Base-by-base conservation (phyloP, 2,888 invertebrate genomes). In the Alentia gelatinosa region DNA sequence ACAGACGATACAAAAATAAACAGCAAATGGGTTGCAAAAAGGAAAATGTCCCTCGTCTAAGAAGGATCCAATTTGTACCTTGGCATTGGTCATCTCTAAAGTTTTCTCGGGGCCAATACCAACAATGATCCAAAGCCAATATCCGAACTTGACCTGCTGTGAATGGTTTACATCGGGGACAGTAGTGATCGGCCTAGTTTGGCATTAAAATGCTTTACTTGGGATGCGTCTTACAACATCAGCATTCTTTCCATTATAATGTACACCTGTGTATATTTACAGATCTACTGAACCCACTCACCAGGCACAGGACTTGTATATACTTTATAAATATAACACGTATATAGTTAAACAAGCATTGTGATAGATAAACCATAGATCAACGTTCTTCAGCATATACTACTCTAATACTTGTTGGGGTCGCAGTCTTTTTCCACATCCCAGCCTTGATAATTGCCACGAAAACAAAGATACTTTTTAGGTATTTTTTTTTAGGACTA, bases 1-100 rank as follows among this genome's bases (percentile, higher is more conserved):
- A 33, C 79, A 19, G 35, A 33, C 37, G 39, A 79, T 79, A 79
- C 79, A 79, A 79, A 79, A 79, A 79, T 79, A 79, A 79, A 12
- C 63, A 63, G n/a, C 63, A 26, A 63, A 15, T 63, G 63, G 63
- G 23, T 63, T 63, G 63, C 23, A n/a, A 63, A 63, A 63, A 63
- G n/a, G 63, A 63, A 63, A 63, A 9, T 7, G 5, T n/a, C 5
- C 15, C 26, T 63, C 15, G 63, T 47, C 47, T 9, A 47, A n/a
- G n/a, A n/a, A n/a, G n/a, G n/a, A n/a, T n/a, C n/a, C 19, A 47
- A 47, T 47, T 47, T 12, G 9, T 47, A 47, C 19, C 9, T 12
- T 19, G 9, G 19, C 47, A 47, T 47, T 47, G 47, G 19, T 47
- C 19, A 9, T 12, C 9, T 12, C 47, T 47, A 19, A 47, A 47